Percentiles rank a stretch among this genome's conserved stretches.
phyloP scores from a whole-genome alignment of 1,140 invertebrate species.

The Pseudoatta argentina region DNA sequence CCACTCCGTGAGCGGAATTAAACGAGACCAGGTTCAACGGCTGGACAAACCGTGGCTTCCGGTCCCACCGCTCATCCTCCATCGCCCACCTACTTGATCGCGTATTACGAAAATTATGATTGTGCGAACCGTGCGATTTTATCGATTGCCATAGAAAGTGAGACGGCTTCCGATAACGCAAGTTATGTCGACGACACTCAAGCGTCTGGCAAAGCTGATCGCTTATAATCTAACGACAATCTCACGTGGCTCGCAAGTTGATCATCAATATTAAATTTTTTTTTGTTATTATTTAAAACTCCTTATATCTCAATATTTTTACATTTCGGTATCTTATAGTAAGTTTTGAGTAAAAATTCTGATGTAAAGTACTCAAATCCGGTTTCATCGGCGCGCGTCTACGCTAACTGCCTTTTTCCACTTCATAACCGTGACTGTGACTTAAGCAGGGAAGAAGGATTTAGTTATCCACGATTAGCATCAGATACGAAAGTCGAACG shows the following conservation, averaged over 20 bases:
- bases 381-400: slow-evolving; percentile 6
- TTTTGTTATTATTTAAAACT: neutral
- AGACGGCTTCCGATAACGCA: slow-evolving; percentile 40
- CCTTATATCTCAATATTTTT: slow-evolving; percentile 15
- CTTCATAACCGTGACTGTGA: neutral
- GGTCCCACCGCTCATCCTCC: slow-evolving; percentile 46
- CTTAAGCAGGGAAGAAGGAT: slow-evolving; percentile 11
- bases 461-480: slow-evolving; percentile 33
- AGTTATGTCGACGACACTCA: slow-evolving; percentile 30
- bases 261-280: neutral
- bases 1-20: slow-evolving; percentile 74
- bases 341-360: neutral
- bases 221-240: neutral
- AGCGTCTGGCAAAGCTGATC: slow-evolving; percentile 9
- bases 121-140: slow-evolving; percentile 42
- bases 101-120: slow-evolving; percentile 68
- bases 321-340: neutral
- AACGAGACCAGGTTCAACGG: slow-evolving; percentile 75
- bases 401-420: neutral
- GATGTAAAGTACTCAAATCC: neutral
- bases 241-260: neutral
- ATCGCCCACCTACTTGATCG: slow-evolving; percentile 35
- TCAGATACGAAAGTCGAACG: slow-evolving; percentile 20
- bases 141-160: slow-evolving; percentile 37
- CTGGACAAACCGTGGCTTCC: slow-evolving; percentile 75